Conservation (phyloP, 2,888 invertebrate species). For the Trichacis sp. region DNA sequence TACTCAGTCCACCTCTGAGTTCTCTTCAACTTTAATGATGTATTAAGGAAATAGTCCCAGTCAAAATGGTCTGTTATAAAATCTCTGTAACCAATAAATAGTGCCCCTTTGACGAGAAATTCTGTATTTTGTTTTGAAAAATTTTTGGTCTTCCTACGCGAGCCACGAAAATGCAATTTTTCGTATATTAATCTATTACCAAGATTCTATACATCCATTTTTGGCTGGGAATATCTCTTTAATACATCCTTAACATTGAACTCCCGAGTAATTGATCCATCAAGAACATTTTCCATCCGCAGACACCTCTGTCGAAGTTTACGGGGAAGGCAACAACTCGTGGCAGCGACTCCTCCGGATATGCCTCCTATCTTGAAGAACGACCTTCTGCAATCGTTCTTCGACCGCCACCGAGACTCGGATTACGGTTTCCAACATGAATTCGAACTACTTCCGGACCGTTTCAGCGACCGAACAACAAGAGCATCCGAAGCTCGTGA, state of each 20-base stretch:
- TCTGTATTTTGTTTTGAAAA: too few relatives aligned
- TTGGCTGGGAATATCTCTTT: too few relatives aligned
- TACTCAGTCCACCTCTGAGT: too few relatives aligned
- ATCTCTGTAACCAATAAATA: too few relatives aligned
- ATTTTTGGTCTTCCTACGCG: too few relatives aligned
- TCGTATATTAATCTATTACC: too few relatives aligned
- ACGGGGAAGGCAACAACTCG: slow-evolving; percentile 75
- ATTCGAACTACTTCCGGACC: slow-evolving; percentile 89
- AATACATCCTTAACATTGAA: neutral
- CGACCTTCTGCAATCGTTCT: slow-evolving; percentile 82
- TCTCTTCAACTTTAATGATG: too few relatives aligned
- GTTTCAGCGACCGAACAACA: slow-evolving; percentile 88
- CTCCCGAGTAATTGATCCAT: slow-evolving; percentile 13
- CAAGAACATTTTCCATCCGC: slow-evolving; percentile 41
- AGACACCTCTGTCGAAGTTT: slow-evolving; percentile 77
- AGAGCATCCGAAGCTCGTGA: slow-evolving; percentile 88
- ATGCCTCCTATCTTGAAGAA: slow-evolving; percentile 83
- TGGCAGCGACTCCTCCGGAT: slow-evolving; percentile 80
- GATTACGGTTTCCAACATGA: slow-evolving; percentile 93
- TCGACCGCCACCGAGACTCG: slow-evolving; percentile 86
- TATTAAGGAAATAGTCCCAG: too few relatives aligned
- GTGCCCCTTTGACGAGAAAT: too few relatives aligned
- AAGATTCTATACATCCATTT: too few relatives aligned
- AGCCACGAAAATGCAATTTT: too few relatives aligned
- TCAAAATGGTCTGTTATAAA: too few relatives aligned